Evolutionary conservation across 2,888 invertebrate genomes (phyloP), one percentile per base, ranked within the genome.

Genomic region (Hemicrepidius hirtus): DNA sequence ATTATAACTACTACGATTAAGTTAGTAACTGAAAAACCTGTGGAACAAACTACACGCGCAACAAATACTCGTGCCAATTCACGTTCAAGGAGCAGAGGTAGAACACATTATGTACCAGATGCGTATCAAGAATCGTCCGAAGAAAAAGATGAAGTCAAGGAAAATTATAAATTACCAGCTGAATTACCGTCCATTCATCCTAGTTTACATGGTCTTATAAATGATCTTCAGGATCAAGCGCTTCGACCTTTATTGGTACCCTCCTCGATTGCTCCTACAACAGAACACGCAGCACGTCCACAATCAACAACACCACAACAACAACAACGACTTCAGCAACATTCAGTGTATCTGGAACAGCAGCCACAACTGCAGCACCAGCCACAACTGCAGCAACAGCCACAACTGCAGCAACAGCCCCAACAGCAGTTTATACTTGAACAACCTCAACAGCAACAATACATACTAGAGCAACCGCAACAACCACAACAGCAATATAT

Each of bases 181-280:
- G 88, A 91, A 76, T 82, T 91, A 18, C 90, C 91, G 0, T 86
- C 89, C 0, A 86, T 90, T 49, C 90, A 89, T 13, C 89, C 90
- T 0, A 89, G 90, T 75, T 85, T 91, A 28, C 91, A 91, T 0
- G 89, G 90, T 0, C 82, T 91, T 21, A 89, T 92, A 0, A 91
- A 91, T 79, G 89, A 90, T 32, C 84, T 92, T 35, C 87, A 91
- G 77, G 91, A 91, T 71, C 84, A 84, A 78, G 82, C 84, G n/a
- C 81, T 86, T n/a, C 78, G 85, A 55, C 82, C 84, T 13, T 76
- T 86, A 57, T 75, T 86, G 44, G 79, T 82, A 12, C 84, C 85
- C 4, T 82, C 83, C 18, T 76, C 85, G 13, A 74, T 86, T 62
- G 82, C 83, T 35, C 85, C 85, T 18, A 80, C 84, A 59, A 65